These are phyloP conservation scores for Leuciscus idus DNA, from an alignment of 2,113 vertebrate species.

Conservation along the genomic window DNA sequence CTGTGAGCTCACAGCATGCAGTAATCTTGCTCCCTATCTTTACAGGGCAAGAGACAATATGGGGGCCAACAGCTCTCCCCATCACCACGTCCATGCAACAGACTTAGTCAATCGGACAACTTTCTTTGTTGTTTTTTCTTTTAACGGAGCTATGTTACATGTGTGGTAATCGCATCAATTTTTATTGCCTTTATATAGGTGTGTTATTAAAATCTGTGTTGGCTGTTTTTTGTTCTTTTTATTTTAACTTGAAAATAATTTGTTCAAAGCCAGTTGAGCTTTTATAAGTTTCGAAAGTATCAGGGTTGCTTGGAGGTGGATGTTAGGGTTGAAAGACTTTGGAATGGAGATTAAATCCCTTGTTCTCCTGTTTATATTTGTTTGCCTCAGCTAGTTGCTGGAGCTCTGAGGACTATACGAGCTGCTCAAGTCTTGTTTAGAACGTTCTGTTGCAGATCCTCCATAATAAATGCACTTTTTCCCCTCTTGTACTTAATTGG, in stretches of 20 bases:
- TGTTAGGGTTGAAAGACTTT: conserved; percentile 48
- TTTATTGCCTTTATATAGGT: conserved; percentile 65
- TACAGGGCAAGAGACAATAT: not conserved
- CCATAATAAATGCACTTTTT: conserved; percentile 80
- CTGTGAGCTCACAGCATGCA: conserved; percentile 54
- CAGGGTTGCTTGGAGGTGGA: conserved; percentile 60
- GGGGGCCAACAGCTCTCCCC: not conserved
- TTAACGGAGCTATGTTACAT: conserved; percentile 67
- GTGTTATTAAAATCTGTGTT: conserved; percentile 65
- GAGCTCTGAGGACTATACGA: conserved; percentile 51
- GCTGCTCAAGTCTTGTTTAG: conserved; percentile 53
- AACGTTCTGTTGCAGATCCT: conserved; percentile 62
- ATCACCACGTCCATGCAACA: conserved; percentile 36
- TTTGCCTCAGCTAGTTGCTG: conserved; percentile 38
- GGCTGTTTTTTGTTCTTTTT: conserved; percentile 60
- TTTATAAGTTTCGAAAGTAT: conserved; percentile 45
- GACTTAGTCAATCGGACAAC: conserved; percentile 52
- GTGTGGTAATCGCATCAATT: conserved; percentile 58
- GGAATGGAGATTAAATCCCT: conserved; percentile 46
- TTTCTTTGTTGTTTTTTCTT: conserved; percentile 23
- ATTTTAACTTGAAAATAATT: conserved; percentile 53
- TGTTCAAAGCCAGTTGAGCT: conserved; percentile 30
- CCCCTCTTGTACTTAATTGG: conserved; percentile 50
- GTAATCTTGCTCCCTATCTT: conserved; percentile 1
- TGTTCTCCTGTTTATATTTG: conserved; percentile 50